phyloP scores from a whole-genome alignment of 2,797 vertebrate species.

The Siniperca obscura region DNA sequence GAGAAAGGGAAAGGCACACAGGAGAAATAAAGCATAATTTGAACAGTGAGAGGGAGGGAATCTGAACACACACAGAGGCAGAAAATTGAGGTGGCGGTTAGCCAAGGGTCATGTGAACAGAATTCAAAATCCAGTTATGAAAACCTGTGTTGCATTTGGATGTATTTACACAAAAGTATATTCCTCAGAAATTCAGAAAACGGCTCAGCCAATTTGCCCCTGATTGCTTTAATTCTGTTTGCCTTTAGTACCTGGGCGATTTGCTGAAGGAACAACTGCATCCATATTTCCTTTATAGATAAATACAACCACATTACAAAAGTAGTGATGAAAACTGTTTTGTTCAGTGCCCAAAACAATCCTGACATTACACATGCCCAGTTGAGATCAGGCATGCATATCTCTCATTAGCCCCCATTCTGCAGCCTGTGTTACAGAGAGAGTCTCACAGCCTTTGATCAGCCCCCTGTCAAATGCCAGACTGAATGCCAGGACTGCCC shows the following conservation, averaged over 20 bases:
- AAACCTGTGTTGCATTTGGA: conserved; percentile 8
- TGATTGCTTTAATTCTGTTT: conserved; percentile 3
- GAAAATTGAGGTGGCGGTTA: conserved; percentile 57
- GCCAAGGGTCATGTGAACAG: conserved; percentile 56
- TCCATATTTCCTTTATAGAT: background rate
- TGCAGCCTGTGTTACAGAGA: conserved; percentile 45
- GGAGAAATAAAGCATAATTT: conserved; percentile 36
- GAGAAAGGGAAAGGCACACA: conserved; percentile 13
- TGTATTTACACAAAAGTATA: background rate
- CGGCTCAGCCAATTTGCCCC: background rate
- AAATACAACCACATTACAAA: conserved; percentile 18
- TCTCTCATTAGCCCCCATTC: conserved; percentile 55
- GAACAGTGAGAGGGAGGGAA: conserved; percentile 26
- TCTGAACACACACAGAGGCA: conserved; percentile 43
- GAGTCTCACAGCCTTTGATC: conserved; percentile 67
- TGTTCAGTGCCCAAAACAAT: conserved; percentile 36
- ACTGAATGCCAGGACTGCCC: conserved; percentile 63
- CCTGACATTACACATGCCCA: conserved; percentile 43
- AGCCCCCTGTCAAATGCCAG: conserved; percentile 64
- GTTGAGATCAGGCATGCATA: conserved; percentile 56
- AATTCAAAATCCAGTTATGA: conserved; percentile 42
- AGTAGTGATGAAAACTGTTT: conserved; percentile 16
- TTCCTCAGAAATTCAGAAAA: background rate
- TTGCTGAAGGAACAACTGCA: background rate
- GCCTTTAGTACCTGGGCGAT: background rate